Conservation (phyloP, 1,140 invertebrate species). For the Polypedilum pembai region DNA sequence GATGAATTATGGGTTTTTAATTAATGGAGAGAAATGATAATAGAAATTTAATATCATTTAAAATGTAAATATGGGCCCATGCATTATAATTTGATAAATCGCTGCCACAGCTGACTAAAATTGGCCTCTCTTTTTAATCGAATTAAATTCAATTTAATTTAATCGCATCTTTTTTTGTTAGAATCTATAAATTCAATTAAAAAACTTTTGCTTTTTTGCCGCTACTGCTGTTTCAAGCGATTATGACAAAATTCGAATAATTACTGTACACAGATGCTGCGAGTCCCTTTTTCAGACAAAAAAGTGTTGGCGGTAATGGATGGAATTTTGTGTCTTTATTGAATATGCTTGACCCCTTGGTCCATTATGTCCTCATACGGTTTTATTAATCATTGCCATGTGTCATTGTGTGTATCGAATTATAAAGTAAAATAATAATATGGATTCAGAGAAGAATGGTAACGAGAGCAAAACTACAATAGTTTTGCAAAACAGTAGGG, state of each 20-base stretch:
- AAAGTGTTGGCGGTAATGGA: constrained; percentile 27
- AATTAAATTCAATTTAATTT: constrained; percentile 14
- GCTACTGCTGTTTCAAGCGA: not conserved
- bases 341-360: constrained; percentile 9
- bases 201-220: not conserved
- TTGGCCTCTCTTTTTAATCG: constrained; percentile 6
- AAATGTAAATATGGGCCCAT: constrained; percentile 12
- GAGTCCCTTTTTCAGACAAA: not conserved
- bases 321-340: not conserved
- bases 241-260: not conserved
- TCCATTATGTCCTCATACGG: constrained; percentile 14
- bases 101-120: constrained; percentile 9
- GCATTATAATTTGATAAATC: constrained; percentile 19
- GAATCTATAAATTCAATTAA: not conserved
- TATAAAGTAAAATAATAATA: not conserved
- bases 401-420: constrained; percentile 28
- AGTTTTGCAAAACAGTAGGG: not conserved
- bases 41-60: constrained; percentile 20
- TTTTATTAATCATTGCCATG: constrained; percentile 28
- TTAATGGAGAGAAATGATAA: not conserved
- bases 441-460: not conserved
- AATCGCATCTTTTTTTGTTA: no score
- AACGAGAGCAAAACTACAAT: constrained; percentile 22
- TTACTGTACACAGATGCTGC: constrained; percentile 9
- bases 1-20: constrained; percentile 26